These are phyloP conservation scores for Lithophane socia DNA, from an alignment of 2,888 invertebrate genomes.

Conservation along the genomic window DNA sequence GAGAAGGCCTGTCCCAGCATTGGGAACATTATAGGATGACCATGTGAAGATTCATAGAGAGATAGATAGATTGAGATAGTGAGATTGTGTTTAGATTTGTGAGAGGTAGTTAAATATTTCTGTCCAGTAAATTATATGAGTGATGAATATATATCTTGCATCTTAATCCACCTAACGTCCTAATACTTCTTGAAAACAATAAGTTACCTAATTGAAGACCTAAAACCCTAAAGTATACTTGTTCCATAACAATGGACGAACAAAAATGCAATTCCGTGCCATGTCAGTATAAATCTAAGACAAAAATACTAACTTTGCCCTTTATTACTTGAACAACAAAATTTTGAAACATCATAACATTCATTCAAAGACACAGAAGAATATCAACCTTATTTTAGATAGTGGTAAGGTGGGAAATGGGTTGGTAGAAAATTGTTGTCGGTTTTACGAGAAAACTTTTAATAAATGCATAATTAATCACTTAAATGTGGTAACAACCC, in stretches of 20 bases:
- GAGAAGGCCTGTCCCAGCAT: too few relatives aligned
- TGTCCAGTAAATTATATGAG: background rate
- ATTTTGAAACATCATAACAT: slow-evolving; percentile 45
- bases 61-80: too few relatives aligned
- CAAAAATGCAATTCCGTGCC: slow-evolving; percentile 85
- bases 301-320: slow-evolving; percentile 83
- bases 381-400: slow-evolving; percentile 12
- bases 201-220: slow-evolving; percentile 71
- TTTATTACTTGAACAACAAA: slow-evolving; percentile 71
- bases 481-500: slow-evolving; percentile 70
- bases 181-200: slow-evolving; percentile 31
- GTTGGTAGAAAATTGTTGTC: background rate
- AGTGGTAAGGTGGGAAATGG: background rate
- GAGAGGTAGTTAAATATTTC: background rate
- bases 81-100: too few relatives aligned
- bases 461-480: slow-evolving; percentile 82
- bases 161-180: slow-evolving; percentile 2
- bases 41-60: too few relatives aligned
- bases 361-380: background rate
- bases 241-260: slow-evolving; percentile 77
- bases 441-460: slow-evolving; percentile 75
- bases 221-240: slow-evolving; percentile 75
- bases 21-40: too few relatives aligned
- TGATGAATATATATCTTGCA: background rate
- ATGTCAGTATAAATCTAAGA: slow-evolving; percentile 84